phyloP scores from a whole-genome alignment of 2,113 vertebrate genomes.

The Electrona antarctica region DNA sequence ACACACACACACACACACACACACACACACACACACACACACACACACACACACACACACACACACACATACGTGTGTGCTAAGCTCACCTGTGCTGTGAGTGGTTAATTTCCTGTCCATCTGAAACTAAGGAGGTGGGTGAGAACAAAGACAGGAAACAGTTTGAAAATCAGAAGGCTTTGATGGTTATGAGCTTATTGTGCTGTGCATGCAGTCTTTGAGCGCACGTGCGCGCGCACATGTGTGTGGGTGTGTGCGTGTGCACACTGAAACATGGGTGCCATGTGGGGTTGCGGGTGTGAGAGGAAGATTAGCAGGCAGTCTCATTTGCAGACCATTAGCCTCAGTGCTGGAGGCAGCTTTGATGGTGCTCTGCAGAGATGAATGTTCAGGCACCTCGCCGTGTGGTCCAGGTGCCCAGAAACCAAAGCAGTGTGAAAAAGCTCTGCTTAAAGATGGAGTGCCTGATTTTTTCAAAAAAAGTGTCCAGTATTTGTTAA shows the following conservation, averaged over 20 bases:
- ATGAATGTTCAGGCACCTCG: conserved; percentile 25
- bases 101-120: conserved; percentile 70
- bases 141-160: conserved; percentile 67
- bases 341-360: conserved; percentile 8
- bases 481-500: too few species aligned
- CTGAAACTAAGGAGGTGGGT: conserved; percentile 40
- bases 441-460: too few species aligned
- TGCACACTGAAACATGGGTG: conserved; percentile 62
- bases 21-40: background rate
- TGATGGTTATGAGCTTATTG: conserved; percentile 62
- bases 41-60: background rate
- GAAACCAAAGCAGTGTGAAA: too few species aligned
- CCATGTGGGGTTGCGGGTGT: conserved; percentile 67
- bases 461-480: too few species aligned
- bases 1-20: background rate
- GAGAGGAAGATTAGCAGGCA: conserved; percentile 57
- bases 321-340: conserved; percentile 47
- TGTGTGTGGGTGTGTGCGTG: conserved; percentile 18
- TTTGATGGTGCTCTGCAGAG: conserved; percentile 46
- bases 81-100: conserved; percentile 57
- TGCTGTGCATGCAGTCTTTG: conserved; percentile 43
- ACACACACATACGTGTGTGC: background rate
- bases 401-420: conserved; percentile 52
- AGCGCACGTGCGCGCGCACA: too few species aligned
- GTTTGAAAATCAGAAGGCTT: conserved; percentile 57